A percentile compares a stretch with the other conserved stretches of the same genome.
Conservation (phyloP, 2,888 invertebrate species). For the Agonopterix alstromeriana region DNA sequence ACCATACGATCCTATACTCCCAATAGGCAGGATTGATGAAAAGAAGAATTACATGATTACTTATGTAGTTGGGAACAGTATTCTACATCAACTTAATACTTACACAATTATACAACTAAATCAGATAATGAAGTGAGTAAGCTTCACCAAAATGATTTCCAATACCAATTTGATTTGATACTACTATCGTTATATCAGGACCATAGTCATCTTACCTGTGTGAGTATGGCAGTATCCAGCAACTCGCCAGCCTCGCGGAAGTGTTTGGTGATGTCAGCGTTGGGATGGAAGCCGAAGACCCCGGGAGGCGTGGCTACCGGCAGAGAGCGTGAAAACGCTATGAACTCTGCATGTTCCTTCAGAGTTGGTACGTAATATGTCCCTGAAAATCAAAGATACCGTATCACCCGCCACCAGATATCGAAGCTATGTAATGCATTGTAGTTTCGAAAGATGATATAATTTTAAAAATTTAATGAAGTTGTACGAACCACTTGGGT, state of each 20-base stretch:
- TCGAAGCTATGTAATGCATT: too few relatives aligned
- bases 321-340: constrained; percentile 80
- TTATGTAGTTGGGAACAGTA: neutral
- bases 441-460: too few relatives aligned
- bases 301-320: constrained; percentile 88
- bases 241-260: constrained; percentile 89
- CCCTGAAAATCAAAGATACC: constrained; percentile 45
- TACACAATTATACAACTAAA: neutral
- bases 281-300: constrained; percentile 94
- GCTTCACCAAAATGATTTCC: too few relatives aligned
- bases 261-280: constrained; percentile 95
- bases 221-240: constrained; percentile 83
- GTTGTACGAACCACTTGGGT: constrained; percentile 70
- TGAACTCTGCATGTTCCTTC: constrained; percentile 83
- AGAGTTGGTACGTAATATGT: constrained; percentile 84
- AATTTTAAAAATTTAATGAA: too few relatives aligned
- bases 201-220: constrained; percentile 77
- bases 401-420: too few relatives aligned
- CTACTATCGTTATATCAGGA: too few relatives aligned
- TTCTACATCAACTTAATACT: neutral
- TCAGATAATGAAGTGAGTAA: too few relatives aligned
- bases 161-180: too few relatives aligned
- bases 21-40: constrained; percentile 19
- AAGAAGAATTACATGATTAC: constrained; percentile 10
- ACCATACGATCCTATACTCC: constrained; percentile 57